phyloP scores from a whole-genome alignment of 2,797 vertebrate species.

The Melanotaenia boesemani region DNA sequence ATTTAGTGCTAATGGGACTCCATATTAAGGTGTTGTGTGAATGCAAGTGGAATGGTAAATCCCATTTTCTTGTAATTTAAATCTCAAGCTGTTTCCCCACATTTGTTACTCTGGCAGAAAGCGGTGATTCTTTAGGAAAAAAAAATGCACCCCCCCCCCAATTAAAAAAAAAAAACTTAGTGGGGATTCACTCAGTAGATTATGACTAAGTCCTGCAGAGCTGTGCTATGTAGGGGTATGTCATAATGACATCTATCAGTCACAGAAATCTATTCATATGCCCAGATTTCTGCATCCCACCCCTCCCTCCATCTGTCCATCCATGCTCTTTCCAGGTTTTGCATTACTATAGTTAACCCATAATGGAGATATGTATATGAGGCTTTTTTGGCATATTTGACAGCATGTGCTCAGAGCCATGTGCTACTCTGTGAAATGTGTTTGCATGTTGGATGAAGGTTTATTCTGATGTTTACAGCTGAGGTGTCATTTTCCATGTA shows the following conservation, averaged over 20 bases:
- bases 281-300: not conserved
- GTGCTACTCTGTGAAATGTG: slow-evolving; percentile 37
- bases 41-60: slow-evolving; percentile 62
- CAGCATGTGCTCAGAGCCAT: slow-evolving; percentile 48
- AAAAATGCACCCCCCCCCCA: not conserved
- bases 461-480: slow-evolving; percentile 44
- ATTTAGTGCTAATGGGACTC: slow-evolving; percentile 73
- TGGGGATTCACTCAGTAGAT: slow-evolving; percentile 60
- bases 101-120: slow-evolving; percentile 61
- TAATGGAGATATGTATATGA: slow-evolving; percentile 52
- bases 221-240: slow-evolving; percentile 46
- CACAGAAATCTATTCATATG: slow-evolving; percentile 25
- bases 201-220: slow-evolving; percentile 30
- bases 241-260: slow-evolving; percentile 60
- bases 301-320: slow-evolving; percentile 28
- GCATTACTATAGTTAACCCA: slow-evolving; percentile 46
- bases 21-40: slow-evolving; percentile 71
- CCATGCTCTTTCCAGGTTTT: slow-evolving; percentile 35
- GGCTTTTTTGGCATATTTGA: slow-evolving; percentile 47
- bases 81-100: slow-evolving; percentile 72
- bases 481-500: slow-evolving; percentile 75
- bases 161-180: slow-evolving; percentile 45
- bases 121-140: slow-evolving; percentile 29
- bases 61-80: slow-evolving; percentile 69
- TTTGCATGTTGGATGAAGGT: slow-evolving; percentile 33